Percentiles rank a stretch among this genome's conserved stretches.
Evolutionary conservation across 1,140 invertebrate species (phyloP).

Genomic region (Drosophila azteca): DNA sequence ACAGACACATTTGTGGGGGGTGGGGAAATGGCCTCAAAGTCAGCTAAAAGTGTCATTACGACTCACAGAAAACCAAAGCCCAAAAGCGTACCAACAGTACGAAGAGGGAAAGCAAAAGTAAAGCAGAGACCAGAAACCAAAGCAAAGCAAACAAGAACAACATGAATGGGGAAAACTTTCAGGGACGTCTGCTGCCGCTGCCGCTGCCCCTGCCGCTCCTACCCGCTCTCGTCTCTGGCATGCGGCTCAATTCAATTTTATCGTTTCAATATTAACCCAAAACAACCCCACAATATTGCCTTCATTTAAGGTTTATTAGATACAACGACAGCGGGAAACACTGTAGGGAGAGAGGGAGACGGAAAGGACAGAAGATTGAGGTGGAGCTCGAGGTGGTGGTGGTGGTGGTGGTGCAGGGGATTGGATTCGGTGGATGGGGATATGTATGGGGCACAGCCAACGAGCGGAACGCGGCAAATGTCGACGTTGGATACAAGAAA

Average conservation of each 20-base stretch:
- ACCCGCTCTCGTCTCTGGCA: constrained; percentile 41
- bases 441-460: constrained; percentile 31
- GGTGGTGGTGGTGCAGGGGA: constrained; percentile 14
- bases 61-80: constrained; percentile 60
- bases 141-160: constrained; percentile 9
- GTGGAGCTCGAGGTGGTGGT: constrained; percentile 15
- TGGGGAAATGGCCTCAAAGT: constrained; percentile 77
- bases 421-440: constrained; percentile 2
- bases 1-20: constrained; percentile 2
- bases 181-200: constrained; percentile 58
- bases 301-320: constrained; percentile 84
- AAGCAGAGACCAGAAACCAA: constrained; percentile 9
- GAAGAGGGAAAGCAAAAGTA: constrained; percentile 40
- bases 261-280: constrained; percentile 83
- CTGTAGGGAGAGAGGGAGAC: constrained; percentile 6
- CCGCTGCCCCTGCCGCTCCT: neutral
- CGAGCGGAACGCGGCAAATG: constrained; percentile 61
- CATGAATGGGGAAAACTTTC: constrained; percentile 55
- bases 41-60: constrained; percentile 81
- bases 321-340: constrained; percentile 58
- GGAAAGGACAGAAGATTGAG: constrained; percentile 5
- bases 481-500: constrained; percentile 71
- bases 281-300: constrained; percentile 83
- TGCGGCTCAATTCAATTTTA: constrained; percentile 82
- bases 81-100: constrained; percentile 39